Evolutionary conservation across 1,140 invertebrate genomes (phyloP), one percentile per base, ranked within the genome.

Genomic region (Rhagoletis pomonella): DNA sequence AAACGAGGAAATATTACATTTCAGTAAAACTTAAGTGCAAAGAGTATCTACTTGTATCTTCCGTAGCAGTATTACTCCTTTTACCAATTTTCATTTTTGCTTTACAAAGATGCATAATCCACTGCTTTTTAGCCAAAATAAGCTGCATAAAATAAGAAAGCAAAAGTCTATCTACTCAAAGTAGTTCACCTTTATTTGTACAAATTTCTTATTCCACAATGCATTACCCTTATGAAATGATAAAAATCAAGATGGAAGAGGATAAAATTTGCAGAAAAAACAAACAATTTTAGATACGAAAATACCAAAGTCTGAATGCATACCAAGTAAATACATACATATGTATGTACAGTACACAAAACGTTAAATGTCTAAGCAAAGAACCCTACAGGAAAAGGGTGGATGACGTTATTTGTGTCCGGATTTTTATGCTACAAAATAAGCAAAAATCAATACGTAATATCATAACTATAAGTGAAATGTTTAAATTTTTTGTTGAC

Each of bases 151-250:
- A 55, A 55, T 55, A 55, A 55, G 50, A 55, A 55, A 5, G 5
- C 50, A 7, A 10, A 7, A 10, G 1, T 55, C 5, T 1, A 55
- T 55, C n/a, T 55, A 7, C 10, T 2, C 50, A 55, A 55, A 55
- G 10, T 55, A 55, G 5, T 55, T 55, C 50, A 55, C 50, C 50
- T 55, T 55, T 55, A 62, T 1, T 1, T 1, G 12, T 14, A 4
- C 4, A 62, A 62, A 62, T n/a, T 1, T 81, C 19, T 81, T 81
- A 81, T 81, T 19, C 73, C 44, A 58, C 44, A 55, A 55, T 81
- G 73, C 47, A 81, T 81, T 81, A 19, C 73, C 55, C 55, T 81
- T 29, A 47, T 81, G 47, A 81, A 50, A 81, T 19, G 47, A 81
- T 81, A 55, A 50, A 29, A n/a, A 47, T 29, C 47, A 9, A 50